A percentile compares a stretch with the other conserved stretches of the same genome.
These are phyloP conservation scores for Drosophila bocqueti DNA, from an alignment of 1,140 invertebrate genomes.

Conservation along the genomic window DNA sequence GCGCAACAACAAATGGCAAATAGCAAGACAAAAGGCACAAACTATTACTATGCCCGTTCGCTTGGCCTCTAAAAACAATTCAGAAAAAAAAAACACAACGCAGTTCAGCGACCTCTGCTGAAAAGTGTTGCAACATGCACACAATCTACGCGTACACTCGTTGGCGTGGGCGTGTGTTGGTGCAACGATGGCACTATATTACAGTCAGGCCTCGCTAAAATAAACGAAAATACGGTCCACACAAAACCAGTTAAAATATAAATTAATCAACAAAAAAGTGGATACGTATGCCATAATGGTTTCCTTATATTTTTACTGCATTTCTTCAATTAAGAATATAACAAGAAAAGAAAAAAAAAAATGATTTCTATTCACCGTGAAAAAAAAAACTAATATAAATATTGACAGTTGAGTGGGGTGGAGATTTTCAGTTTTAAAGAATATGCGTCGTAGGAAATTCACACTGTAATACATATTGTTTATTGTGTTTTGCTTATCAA, in stretches of 20 bases:
- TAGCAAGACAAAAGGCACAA: slow-evolving; percentile 24
- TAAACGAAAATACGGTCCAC: not conserved
- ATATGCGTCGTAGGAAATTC: slow-evolving; percentile 10
- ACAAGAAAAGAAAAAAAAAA: not conserved
- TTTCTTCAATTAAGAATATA: not conserved
- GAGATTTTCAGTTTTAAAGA: not conserved
- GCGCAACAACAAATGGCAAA: slow-evolving; percentile 67
- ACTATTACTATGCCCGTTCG: slow-evolving; percentile 62
- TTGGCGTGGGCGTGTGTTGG: slow-evolving; percentile 24
- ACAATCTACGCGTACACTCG: slow-evolving; percentile 5
- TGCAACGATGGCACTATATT: slow-evolving; percentile 13
- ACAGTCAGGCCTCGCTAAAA: slow-evolving; percentile 13
- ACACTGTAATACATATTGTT: slow-evolving; percentile 2
- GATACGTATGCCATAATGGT: too few relatives aligned
- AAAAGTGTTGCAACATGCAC: slow-evolving; percentile 61
- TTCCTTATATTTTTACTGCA: too few relatives aligned
- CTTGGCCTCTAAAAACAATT: slow-evolving; percentile 69
- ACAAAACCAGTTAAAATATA: not conserved
- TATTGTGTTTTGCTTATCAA: slow-evolving; percentile 22
- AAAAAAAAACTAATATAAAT: not conserved
- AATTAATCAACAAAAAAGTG: not conserved
- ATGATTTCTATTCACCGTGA: not conserved
- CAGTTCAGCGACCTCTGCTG: slow-evolving; percentile 73
- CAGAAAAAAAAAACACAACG: slow-evolving; percentile 39
- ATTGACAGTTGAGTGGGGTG: not conserved